Evolutionary conservation across 2,113 vertebrate species (phyloP), one percentile per base, ranked within the genome.

Genomic region (Eclectus roratus): DNA sequence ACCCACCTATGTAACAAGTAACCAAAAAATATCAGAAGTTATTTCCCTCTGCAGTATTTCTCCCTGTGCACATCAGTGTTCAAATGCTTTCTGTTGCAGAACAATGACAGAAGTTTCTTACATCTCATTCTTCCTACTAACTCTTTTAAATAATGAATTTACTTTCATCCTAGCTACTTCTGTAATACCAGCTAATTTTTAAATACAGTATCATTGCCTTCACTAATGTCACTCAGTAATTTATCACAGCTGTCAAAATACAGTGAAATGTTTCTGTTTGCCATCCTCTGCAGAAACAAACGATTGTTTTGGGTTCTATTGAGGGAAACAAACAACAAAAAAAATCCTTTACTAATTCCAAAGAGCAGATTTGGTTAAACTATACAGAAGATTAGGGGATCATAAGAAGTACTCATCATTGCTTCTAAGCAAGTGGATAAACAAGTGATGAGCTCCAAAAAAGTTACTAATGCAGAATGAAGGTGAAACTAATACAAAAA

Each of bases 381-480:
- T 16, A 5, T n/a, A 55, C 13, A 74, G 18, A 84, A 73, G 4
- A 90, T 35, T 8, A 61, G 47, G 43, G 47, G n/a, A 69, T n/a
- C 9, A 46, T 39, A 65, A 53, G 31, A 60, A 46, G 37, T 33
- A 29, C 27, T 88, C 44, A 72, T 31, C 44, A 17, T 9, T 19
- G 52, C n/a, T 74, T n/a, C 43, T 41, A 55, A 50, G 25, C 15
- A 68, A 68, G 13, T 11, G 43, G 10, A 58, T 10, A n/a, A 79
- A 79, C 5, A 46, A 27, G 10, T 18, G 20, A 18, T 39, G 31
- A 93, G 21, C 39, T 44, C 58, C 35, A 2, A 7, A 65, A 60
- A 3, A 61, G 17, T 15, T 19, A 82, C 14, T 46, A 37, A 46
- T 18, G 31, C 6, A 61, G 31, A 71, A 74, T 0, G 1, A 0